A percentile compares a stretch with the other conserved stretches of the same genome.
Conservation (phyloP, 2,888 invertebrate species). For the Achlya flavicornis region DNA sequence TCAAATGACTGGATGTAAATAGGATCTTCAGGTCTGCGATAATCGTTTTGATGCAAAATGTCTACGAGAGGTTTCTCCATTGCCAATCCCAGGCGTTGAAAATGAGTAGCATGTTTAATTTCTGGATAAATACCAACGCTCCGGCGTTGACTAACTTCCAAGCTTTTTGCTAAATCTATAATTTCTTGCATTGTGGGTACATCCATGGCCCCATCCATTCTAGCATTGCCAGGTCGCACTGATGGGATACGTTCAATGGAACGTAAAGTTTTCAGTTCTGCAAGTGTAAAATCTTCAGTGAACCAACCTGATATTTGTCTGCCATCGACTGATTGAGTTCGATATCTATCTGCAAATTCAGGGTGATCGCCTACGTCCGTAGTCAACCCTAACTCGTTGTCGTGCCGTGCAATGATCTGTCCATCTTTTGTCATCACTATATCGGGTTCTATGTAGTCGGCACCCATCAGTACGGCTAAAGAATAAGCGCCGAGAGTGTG, state of each 20-base stretch:
- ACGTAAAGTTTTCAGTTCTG: constrained; percentile 68
- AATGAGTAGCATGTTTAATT: constrained; percentile 72
- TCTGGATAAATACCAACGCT: constrained; percentile 73
- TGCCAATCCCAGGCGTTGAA: constrained; percentile 59
- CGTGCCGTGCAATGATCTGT: constrained; percentile 70
- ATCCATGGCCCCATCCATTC: constrained; percentile 63
- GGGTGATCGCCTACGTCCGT: constrained; percentile 64
- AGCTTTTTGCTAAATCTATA: constrained; percentile 67
- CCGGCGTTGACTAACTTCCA: constrained; percentile 60
- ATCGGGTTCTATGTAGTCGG: constrained; percentile 76
- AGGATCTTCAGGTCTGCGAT: constrained; percentile 55
- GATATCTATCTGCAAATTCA: constrained; percentile 64
- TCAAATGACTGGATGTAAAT: constrained; percentile 77
- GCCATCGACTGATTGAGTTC: constrained; percentile 66
- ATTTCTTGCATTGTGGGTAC: constrained; percentile 75
- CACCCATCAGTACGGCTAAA: constrained; percentile 72
- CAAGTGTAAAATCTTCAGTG: constrained; percentile 74
- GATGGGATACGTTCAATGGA: constrained; percentile 69
- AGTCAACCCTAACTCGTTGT: constrained; percentile 68
- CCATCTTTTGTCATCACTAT: constrained; percentile 74
- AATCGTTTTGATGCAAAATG: constrained; percentile 65
- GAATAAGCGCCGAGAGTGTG: constrained; percentile 76
- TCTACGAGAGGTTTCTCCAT: constrained; percentile 69
- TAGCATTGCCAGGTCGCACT: constrained; percentile 67
- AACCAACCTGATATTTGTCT: constrained; percentile 65